These are phyloP conservation scores for Heliconius eleuchia DNA, from an alignment of 1,140 invertebrate species.

Conservation along the genomic window DNA sequence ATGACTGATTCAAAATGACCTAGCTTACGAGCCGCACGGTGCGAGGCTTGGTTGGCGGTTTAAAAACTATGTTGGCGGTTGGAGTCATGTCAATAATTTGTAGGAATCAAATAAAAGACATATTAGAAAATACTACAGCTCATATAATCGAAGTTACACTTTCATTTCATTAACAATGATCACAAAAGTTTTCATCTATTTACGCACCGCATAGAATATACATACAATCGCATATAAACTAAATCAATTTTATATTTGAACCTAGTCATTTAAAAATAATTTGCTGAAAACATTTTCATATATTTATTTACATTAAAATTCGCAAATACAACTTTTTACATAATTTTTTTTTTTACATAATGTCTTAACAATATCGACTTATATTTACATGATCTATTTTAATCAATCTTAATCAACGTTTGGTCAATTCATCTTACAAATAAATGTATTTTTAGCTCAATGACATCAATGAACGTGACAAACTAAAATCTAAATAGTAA, in stretches of 20 bases:
- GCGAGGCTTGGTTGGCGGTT: too few relatives aligned
- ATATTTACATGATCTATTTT: constrained; percentile 50
- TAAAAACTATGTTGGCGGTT: too few relatives aligned
- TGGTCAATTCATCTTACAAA: constrained; percentile 78
- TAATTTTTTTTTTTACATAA: constrained; percentile 66
- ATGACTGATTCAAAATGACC: too few relatives aligned
- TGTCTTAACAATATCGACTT: constrained; percentile 62
- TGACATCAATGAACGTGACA: constrained; percentile 19
- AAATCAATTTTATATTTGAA: constrained; percentile 61
- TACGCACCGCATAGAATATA: constrained; percentile 75
- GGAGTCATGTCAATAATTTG: too few relatives aligned
- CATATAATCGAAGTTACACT: constrained; percentile 80
- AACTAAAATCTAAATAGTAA: constrained; percentile 26
- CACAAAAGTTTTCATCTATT: constrained; percentile 73
- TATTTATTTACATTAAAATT: constrained; percentile 75
- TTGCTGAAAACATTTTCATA: constrained; percentile 62
- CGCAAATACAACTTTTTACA: constrained; percentile 72
- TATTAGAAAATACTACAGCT: constrained; percentile 78
- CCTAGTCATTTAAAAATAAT: constrained; percentile 71
- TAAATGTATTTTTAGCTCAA: constrained; percentile 47
- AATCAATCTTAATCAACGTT: constrained; percentile 73
- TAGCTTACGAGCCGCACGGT: too few relatives aligned
- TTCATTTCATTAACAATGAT: constrained; percentile 79
- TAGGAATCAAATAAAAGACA: constrained; percentile 52
- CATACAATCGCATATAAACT: constrained; percentile 65